Conservation (phyloP, 2,113 vertebrate genomes). For the Corythoichthys intestinalis region DNA sequence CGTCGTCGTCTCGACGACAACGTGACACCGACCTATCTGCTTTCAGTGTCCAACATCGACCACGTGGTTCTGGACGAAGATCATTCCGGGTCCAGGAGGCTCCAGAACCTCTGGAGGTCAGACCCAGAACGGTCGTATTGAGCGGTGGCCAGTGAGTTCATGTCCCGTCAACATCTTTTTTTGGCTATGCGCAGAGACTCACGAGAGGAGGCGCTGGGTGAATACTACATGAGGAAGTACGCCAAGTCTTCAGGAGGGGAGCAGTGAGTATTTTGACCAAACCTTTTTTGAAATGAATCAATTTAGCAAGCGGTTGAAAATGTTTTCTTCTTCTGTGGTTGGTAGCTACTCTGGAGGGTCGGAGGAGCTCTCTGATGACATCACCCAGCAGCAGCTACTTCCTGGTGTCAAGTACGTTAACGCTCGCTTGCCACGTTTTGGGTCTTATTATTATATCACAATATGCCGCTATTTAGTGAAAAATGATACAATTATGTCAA, state of each 20-base stretch:
- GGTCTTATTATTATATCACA: too few species aligned
- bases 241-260: slow-evolving; percentile 87
- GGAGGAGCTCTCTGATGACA: slow-evolving; percentile 91
- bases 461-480: too few species aligned
- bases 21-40: background rate
- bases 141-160: background rate
- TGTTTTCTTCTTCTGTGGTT: slow-evolving; percentile 30
- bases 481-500: too few species aligned
- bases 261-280: slow-evolving; percentile 72
- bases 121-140: too few species aligned
- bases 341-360: slow-evolving; percentile 82
- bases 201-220: slow-evolving; percentile 87
- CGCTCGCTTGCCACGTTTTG: background rate
- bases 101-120: slow-evolving; percentile 92
- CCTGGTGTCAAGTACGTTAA: slow-evolving; percentile 87
- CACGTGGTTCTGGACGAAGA: slow-evolving; percentile 86
- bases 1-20: background rate
- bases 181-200: slow-evolving; percentile 77
- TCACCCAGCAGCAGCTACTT: slow-evolving; percentile 91
- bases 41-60: slow-evolving; percentile 82
- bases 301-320: too few species aligned
- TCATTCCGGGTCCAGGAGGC: slow-evolving; percentile 84
- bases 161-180: too few species aligned
- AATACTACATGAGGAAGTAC: slow-evolving; percentile 95
- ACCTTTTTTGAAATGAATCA: too few species aligned